Evolutionary conservation across 1,140 invertebrate genomes (phyloP).

Genomic region (Coelopa frigida): DNA sequence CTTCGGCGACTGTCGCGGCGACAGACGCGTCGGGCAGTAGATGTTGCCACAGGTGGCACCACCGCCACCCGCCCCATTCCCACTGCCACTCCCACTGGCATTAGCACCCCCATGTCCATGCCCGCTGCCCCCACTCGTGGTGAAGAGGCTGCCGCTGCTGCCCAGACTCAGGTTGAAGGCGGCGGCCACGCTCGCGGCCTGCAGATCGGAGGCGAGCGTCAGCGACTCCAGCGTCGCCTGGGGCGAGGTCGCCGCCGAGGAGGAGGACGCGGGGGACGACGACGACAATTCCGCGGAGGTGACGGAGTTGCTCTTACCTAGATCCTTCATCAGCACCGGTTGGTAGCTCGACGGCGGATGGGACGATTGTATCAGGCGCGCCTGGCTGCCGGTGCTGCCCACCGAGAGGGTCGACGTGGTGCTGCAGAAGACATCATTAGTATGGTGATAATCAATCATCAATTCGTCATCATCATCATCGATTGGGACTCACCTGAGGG

Average conservation of each 20-base stretch:
- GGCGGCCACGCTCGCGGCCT: constrained; percentile 35
- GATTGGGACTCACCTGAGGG: constrained; percentile 55
- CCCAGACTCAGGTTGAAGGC: constrained; percentile 42
- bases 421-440: constrained; percentile 46
- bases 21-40: constrained; percentile 18
- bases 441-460: no score
- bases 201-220: constrained; percentile 22
- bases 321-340: constrained; percentile 72
- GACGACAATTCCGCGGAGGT: constrained; percentile 9
- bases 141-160: constrained; percentile 41
- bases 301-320: constrained; percentile 63
- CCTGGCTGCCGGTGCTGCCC: constrained; percentile 87
- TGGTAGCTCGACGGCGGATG: constrained; percentile 86
- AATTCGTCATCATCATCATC: background rate
- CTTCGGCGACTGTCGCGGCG: constrained; percentile 40
- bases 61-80: constrained; percentile 8
- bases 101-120: constrained; percentile 2
- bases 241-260: constrained; percentile 1
- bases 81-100: constrained; percentile 1
- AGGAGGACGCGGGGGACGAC: constrained; percentile 3
- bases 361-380: constrained; percentile 86
- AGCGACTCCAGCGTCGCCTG: constrained; percentile 3
- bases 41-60: background rate
- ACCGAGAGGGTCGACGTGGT: constrained; percentile 90
- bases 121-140: constrained; percentile 8